Percentiles rank a stretch among this genome's conserved stretches.
Evolutionary conservation across 2,888 invertebrate species (phyloP).

Genomic region (Pantelozetes paolii): DNA sequence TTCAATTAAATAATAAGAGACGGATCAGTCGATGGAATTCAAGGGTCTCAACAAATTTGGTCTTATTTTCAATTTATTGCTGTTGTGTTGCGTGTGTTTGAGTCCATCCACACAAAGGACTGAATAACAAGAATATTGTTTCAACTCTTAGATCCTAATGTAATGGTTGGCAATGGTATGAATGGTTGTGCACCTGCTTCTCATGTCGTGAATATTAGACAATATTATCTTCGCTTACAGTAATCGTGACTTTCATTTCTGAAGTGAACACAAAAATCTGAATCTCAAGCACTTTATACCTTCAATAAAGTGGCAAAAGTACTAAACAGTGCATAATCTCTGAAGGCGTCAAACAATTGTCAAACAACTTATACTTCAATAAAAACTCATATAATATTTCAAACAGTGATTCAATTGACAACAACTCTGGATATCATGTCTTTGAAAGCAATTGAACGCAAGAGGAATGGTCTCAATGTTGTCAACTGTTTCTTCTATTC

Average conservation of each 20-base stretch:
- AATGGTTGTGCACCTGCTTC: conserved; percentile 24
- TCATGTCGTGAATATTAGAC: conserved; percentile 24
- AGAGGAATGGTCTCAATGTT: conserved; percentile 36
- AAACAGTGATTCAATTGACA: neutral
- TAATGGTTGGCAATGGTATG: neutral
- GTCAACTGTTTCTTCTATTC: conserved; percentile 42
- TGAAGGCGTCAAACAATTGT: conserved; percentile 14
- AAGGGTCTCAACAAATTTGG: neutral
- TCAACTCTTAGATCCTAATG: neutral
- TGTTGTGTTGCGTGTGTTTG: conserved; percentile 10
- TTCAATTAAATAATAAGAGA: neutral
- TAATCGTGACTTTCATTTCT: conserved; percentile 36
- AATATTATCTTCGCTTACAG: conserved; percentile 31
- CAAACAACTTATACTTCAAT: neutral
- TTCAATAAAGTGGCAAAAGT: neutral
- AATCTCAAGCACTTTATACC: neutral
- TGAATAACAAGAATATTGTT: conserved; percentile 22
- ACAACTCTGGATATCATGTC: conserved; percentile 1
- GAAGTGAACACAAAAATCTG: neutral
- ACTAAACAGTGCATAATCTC: neutral
- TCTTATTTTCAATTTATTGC: neutral
- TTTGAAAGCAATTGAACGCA: conserved; percentile 34
- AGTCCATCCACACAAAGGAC: neutral
- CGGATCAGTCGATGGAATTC: neutral
- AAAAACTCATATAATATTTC: neutral